Evolutionary conservation across 2,113 vertebrate species (phyloP).

Genomic region (Istiophorus platypterus): DNA sequence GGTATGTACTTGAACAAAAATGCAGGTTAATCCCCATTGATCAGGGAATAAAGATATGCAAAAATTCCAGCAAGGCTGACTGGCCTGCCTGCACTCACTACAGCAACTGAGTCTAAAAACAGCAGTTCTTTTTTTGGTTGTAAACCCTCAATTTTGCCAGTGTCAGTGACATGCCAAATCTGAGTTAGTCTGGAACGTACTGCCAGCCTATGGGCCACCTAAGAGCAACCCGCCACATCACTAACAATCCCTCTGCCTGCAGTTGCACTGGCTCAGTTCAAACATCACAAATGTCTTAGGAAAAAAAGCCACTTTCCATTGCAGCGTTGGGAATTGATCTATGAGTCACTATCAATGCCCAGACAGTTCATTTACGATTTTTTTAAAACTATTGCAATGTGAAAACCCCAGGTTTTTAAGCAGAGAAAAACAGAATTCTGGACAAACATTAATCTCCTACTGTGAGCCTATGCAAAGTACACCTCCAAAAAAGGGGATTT

Average conservation of each 20-base stretch:
- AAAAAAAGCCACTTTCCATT: constrained; percentile 2
- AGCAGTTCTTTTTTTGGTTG: constrained; percentile 27
- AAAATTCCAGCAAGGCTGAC: constrained; percentile 24
- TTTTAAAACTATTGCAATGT: constrained; percentile 23
- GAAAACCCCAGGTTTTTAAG: constrained; percentile 44
- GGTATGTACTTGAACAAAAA: background rate
- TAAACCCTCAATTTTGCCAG: background rate
- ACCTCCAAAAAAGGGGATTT: constrained; percentile 7
- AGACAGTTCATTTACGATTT: constrained; percentile 34
- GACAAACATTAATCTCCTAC: constrained; percentile 18
- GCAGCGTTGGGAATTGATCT: constrained; percentile 22
- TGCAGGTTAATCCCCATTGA: background rate
- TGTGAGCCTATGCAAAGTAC: constrained; percentile 3
- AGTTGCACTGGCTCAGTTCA: constrained; percentile 34
- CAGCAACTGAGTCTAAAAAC: constrained; percentile 31
- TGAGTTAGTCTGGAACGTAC: constrained; percentile 30
- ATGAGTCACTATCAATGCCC: constrained; percentile 35
- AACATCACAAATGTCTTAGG: constrained; percentile 5
- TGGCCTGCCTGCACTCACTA: background rate
- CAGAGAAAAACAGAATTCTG: constrained; percentile 45
- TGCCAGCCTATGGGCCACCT: constrained; percentile 53
- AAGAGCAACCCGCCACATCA: constrained; percentile 42
- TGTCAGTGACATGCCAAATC: constrained; percentile 33
- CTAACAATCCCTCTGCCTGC: constrained; percentile 4
- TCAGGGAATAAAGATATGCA: constrained; percentile 1